Conservation (phyloP, 1,140 invertebrate species). For the Pseudoatta argentina region DNA sequence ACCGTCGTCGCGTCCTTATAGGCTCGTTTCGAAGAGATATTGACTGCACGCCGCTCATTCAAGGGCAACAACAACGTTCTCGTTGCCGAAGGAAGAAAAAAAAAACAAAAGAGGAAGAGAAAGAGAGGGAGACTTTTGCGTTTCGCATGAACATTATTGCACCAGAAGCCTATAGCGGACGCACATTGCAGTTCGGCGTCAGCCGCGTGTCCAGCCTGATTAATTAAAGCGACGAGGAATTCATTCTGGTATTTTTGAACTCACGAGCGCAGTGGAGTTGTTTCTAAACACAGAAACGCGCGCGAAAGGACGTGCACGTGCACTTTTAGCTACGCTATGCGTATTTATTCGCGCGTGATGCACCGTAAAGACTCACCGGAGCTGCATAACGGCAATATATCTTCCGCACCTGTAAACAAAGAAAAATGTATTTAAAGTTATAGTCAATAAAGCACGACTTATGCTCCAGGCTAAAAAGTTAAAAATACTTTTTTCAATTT, state of each 20-base stretch:
- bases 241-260: conserved; percentile 15
- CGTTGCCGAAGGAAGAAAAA: neutral
- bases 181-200: neutral
- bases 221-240: conserved; percentile 22
- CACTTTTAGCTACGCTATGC: conserved; percentile 37
- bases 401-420: neutral
- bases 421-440: neutral
- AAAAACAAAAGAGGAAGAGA: neutral
- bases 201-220: neutral
- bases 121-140: neutral
- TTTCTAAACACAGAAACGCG: neutral
- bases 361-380: conserved; percentile 24
- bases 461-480: too few relatives aligned
- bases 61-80: conserved; percentile 42
- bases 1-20: conserved; percentile 20
- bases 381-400: neutral
- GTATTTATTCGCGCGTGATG: conserved; percentile 23
- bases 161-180: neutral
- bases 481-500: too few relatives aligned
- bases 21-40: conserved; percentile 1
- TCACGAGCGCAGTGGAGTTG: neutral
- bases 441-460: neutral
- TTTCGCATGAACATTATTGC: neutral
- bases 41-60: conserved; percentile 20
- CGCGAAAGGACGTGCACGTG: neutral